Evolutionary conservation across 2,888 invertebrate species (phyloP).

Genomic region (Eristalis pertinax): DNA sequence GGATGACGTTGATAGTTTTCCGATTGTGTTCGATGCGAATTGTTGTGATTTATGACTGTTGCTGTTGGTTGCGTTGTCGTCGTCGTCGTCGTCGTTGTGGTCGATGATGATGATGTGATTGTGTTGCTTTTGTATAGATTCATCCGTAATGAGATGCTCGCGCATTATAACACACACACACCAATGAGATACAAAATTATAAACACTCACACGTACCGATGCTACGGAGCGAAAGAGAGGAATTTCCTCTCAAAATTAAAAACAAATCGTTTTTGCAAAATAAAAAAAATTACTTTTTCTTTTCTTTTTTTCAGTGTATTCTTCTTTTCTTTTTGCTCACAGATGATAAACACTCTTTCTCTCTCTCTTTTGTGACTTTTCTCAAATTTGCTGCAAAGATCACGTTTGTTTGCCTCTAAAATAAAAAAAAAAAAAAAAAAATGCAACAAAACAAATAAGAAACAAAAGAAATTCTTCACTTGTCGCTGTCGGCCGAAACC

Average conservation of each 20-base stretch:
- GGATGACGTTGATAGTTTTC: slow-evolving; percentile 38
- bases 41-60: slow-evolving; percentile 15
- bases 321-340: not conserved
- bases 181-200: not conserved
- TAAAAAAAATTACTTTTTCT: not conserved
- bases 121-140: slow-evolving; percentile 65
- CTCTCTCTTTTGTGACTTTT: not conserved
- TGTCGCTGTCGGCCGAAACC: not conserved
- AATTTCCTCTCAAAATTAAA: not conserved
- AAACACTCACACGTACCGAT: slow-evolving; percentile 43
- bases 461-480: not conserved
- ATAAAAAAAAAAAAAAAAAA: not conserved
- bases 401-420: not conserved
- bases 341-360: not conserved
- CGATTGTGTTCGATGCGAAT: slow-evolving; percentile 23
- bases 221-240: not conserved
- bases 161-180: slow-evolving; percentile 66
- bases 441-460: not conserved
- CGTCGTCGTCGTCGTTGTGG: slow-evolving; percentile 26
- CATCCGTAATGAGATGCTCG: slow-evolving; percentile 70
- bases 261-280: not conserved
- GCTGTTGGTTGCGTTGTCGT: slow-evolving; percentile 22
- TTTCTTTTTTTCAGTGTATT: too few species aligned
- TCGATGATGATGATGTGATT: slow-evolving; percentile 13
- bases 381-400: not conserved